Percentiles rank a stretch among this genome's conserved stretches.
Conservation (phyloP, 1,140 invertebrate genomes). For the Zophobas atratus region DNA sequence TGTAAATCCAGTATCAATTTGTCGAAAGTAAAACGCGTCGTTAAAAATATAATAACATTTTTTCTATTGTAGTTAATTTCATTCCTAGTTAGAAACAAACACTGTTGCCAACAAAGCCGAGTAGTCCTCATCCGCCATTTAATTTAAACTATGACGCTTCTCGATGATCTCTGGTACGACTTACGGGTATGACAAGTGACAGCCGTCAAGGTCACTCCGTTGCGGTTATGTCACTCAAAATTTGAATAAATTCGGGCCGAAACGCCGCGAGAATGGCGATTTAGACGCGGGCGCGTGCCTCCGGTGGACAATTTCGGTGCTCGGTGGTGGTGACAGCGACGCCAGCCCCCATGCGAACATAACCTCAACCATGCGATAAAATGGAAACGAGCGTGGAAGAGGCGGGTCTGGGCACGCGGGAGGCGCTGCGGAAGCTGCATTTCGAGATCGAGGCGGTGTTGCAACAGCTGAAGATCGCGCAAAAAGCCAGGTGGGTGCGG, state of each 20-base stretch:
- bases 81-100: no score
- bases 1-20: no score
- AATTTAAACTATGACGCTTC: no score
- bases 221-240: not conserved
- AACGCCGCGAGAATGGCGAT: no score
- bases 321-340: not conserved
- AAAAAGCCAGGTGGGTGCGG: constrained; percentile 63
- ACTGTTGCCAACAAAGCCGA: no score
- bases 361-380: constrained; percentile 42
- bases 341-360: not conserved
- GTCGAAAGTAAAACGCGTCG: no score
- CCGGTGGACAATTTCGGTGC: not conserved
- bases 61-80: not conserved
- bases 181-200: not conserved
- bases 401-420: constrained; percentile 67
- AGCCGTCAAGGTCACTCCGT: not conserved
- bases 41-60: not conserved
- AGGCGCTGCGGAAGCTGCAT: constrained; percentile 69
- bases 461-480: constrained; percentile 67
- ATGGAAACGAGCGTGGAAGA: constrained; percentile 57
- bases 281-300: no score
- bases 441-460: constrained; percentile 69
- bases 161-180: not conserved
- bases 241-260: not conserved
- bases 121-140: no score